phyloP scores from a whole-genome alignment of 2,797 vertebrate species.

The Echeneis naucrates region DNA sequence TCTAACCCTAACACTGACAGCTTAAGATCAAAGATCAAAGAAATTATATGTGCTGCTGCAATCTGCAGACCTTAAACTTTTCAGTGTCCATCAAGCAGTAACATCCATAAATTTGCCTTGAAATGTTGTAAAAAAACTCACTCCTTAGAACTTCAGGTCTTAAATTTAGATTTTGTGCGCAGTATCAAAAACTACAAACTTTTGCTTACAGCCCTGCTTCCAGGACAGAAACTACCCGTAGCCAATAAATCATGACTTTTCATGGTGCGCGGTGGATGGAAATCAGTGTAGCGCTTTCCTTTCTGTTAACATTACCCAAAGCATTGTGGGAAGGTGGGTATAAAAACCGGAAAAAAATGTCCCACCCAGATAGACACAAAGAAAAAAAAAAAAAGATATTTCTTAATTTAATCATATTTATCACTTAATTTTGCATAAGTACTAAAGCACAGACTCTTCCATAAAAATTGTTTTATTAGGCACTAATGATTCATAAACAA shows the following conservation, averaged over 20 bases:
- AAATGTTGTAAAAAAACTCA: not conserved
- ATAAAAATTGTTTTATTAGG: not conserved
- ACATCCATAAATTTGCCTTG: slow-evolving; percentile 2
- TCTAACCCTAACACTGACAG: too few relatives aligned
- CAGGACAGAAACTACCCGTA: not conserved
- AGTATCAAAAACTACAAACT: not conserved
- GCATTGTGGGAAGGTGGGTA: not conserved
- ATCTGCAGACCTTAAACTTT: not conserved
- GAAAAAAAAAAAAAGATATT: not conserved
- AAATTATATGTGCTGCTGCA: not conserved
- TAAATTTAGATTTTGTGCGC: not conserved
- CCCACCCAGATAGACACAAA: not conserved
- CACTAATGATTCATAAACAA: not conserved
- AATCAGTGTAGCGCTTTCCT: not conserved
- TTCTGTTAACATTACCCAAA: slow-evolving; percentile 3
- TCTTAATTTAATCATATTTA: not conserved
- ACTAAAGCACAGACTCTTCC: not conserved
- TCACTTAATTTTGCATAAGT: not conserved
- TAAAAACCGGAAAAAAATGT: slow-evolving; percentile 2
- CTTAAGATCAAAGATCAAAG: not conserved
- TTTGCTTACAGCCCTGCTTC: not conserved
- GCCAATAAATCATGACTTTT: not conserved
- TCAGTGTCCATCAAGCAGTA: not conserved
- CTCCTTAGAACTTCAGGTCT: not conserved
- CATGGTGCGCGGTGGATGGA: not conserved